phyloP scores from a whole-genome alignment of 2,797 vertebrate species.

The Hoplostethus atlanticus region DNA sequence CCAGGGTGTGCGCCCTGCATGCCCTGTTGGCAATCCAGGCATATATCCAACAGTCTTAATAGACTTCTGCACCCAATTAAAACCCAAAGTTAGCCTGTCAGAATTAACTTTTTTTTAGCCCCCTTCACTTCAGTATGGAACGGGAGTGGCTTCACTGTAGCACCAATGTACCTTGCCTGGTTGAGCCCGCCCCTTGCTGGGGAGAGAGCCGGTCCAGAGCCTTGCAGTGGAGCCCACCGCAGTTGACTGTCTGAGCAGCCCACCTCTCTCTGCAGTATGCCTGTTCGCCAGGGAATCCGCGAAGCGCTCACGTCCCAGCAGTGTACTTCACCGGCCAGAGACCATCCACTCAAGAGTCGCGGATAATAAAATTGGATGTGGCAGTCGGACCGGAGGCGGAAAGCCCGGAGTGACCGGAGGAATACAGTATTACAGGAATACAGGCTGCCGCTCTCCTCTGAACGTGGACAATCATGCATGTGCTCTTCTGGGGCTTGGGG shows the following conservation, averaged over 20 bases:
- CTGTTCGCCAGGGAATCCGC: slow-evolving; percentile 80
- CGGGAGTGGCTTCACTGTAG: slow-evolving; percentile 72
- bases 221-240: slow-evolving; percentile 65
- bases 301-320: slow-evolving; percentile 81
- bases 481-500: slow-evolving; percentile 90
- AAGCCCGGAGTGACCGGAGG: slow-evolving; percentile 73
- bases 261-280: slow-evolving; percentile 83
- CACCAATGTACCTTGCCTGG: slow-evolving; percentile 70
- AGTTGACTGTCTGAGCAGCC: slow-evolving; percentile 72
- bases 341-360: slow-evolving; percentile 74
- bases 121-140: slow-evolving; percentile 45
- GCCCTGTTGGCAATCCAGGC: no score
- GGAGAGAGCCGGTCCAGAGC: slow-evolving; percentile 71
- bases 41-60: background rate
- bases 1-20: no score
- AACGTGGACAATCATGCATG: slow-evolving; percentile 92
- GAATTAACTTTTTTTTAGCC: slow-evolving; percentile 13
- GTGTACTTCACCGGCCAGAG: slow-evolving; percentile 74
- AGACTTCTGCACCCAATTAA: background rate
- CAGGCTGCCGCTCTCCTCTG: slow-evolving; percentile 76
- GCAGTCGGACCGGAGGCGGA: slow-evolving; percentile 75
- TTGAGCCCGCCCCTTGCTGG: slow-evolving; percentile 78
- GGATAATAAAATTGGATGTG: slow-evolving; percentile 82
- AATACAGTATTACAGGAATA: slow-evolving; percentile 72
- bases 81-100: slow-evolving; percentile 19